These are phyloP conservation scores for Aethina tumida DNA, from an alignment of 1,140 invertebrate species.

Conservation along the genomic window DNA sequence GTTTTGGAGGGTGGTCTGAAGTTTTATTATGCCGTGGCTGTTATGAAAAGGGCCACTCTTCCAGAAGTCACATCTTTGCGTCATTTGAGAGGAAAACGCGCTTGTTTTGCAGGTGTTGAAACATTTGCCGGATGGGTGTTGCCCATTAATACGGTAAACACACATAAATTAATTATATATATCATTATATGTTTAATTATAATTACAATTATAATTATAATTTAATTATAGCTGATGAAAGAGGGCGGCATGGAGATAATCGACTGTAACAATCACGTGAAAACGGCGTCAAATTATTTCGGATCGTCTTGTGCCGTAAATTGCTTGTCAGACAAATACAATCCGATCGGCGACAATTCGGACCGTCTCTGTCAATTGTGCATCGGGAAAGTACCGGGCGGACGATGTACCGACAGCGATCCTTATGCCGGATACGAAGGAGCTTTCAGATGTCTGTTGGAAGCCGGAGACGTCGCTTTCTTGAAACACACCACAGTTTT, in stretches of 20 bases:
- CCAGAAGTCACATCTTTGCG: conserved; percentile 51
- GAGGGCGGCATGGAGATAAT: conserved; percentile 69
- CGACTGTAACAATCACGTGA: conserved; percentile 94
- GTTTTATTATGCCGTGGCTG: conserved; percentile 75
- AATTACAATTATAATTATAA: conserved; percentile 8
- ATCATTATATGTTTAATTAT: neutral
- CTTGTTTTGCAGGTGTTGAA: conserved; percentile 86
- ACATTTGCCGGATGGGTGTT: conserved; percentile 88
- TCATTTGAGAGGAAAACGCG: conserved; percentile 63
- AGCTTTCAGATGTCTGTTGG: conserved; percentile 78
- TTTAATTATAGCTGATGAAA: conserved; percentile 60
- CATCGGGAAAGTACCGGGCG: conserved; percentile 61
- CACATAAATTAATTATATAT: neutral
- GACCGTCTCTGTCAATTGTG: conserved; percentile 78
- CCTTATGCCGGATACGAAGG: conserved; percentile 86
- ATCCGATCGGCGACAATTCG: conserved; percentile 79
- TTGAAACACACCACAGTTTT: conserved; percentile 76
- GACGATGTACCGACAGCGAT: conserved; percentile 76
- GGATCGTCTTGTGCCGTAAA: conserved; percentile 88
- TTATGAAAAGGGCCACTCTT: conserved; percentile 60
- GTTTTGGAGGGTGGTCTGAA: conserved; percentile 46
- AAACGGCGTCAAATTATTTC: conserved; percentile 84
- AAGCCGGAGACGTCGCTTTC: conserved; percentile 86
- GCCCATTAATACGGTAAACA: conserved; percentile 68
- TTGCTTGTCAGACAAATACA: conserved; percentile 83